phyloP scores from a whole-genome alignment of 92 coral and sea anemone genomes.

The Bergia sp. region DNA sequence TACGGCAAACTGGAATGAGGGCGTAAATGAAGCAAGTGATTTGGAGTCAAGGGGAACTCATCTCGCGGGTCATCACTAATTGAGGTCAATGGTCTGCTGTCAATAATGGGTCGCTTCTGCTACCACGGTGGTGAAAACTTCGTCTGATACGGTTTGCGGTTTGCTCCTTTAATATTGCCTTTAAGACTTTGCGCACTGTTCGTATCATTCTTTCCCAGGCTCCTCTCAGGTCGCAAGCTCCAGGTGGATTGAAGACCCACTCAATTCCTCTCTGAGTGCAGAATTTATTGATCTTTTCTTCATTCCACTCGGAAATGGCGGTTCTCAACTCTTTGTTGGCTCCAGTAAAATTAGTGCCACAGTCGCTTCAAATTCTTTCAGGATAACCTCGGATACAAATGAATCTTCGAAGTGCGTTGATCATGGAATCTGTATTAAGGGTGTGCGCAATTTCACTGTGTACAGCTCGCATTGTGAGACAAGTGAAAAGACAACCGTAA shows the following conservation, averaged over 20 bases:
- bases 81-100: conserved; percentile 54
- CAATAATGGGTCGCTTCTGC: conserved; percentile 58
- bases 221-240: conserved; percentile 66
- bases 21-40: conserved; percentile 58
- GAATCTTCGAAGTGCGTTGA: conserved; percentile 58
- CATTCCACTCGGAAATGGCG: conserved; percentile 57
- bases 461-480: conserved; percentile 58
- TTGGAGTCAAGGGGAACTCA: conserved; percentile 57
- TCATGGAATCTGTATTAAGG: conserved; percentile 58
- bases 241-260: conserved; percentile 68
- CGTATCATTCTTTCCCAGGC: conserved; percentile 65
- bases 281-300: conserved; percentile 43
- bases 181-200: conserved; percentile 55
- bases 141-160: conserved; percentile 48
- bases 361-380: conserved; percentile 55
- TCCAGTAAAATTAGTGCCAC: conserved; percentile 55
- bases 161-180: conserved; percentile 39
- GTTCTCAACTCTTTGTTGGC: conserved; percentile 53
- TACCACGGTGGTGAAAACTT: conserved; percentile 59
- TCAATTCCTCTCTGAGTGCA: conserved; percentile 46
- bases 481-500: conserved; percentile 64
- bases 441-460: conserved; percentile 61
- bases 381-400: conserved; percentile 59
- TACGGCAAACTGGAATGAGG: conserved; percentile 46
- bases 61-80: conserved; percentile 58